Conservation (phyloP, 1,140 invertebrate genomes). For the Leguminivora glycinivorella region DNA sequence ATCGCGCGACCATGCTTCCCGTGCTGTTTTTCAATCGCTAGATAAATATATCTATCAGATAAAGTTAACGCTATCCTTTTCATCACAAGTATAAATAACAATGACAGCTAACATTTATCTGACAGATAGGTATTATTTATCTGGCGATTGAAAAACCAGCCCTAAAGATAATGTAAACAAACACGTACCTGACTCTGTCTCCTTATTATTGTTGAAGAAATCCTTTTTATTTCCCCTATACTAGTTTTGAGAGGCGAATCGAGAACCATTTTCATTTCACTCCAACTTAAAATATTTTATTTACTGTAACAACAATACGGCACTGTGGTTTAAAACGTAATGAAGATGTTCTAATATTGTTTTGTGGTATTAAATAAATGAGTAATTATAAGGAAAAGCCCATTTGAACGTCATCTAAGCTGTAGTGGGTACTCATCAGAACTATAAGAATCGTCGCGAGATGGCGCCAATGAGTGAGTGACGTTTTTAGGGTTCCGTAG, state of each 20-base stretch:
- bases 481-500: no score
- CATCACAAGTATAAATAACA: no score
- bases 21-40: no score
- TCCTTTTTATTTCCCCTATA: constrained; percentile 48
- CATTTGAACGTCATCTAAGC: constrained; percentile 6
- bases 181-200: constrained; percentile 27
- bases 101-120: no score
- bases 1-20: no score
- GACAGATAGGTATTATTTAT: no score
- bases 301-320: neutral
- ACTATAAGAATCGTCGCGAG: neutral
- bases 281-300: neutral
- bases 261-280: constrained; percentile 45
- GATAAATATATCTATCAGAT: no score
- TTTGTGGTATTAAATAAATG: constrained; percentile 23
- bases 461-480: neutral
- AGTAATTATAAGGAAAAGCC: constrained; percentile 32
- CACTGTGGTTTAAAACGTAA: neutral
- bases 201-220: constrained; percentile 39
- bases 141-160: no score
- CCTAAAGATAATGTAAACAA: neutral
- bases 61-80: no score
- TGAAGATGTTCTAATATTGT: neutral
- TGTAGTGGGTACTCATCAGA: neutral
- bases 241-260: constrained; percentile 43